These are phyloP conservation scores for Budorcas taxicolor DNA, from an alignment of 2,113 vertebrate genomes.

Conservation along the genomic window DNA sequence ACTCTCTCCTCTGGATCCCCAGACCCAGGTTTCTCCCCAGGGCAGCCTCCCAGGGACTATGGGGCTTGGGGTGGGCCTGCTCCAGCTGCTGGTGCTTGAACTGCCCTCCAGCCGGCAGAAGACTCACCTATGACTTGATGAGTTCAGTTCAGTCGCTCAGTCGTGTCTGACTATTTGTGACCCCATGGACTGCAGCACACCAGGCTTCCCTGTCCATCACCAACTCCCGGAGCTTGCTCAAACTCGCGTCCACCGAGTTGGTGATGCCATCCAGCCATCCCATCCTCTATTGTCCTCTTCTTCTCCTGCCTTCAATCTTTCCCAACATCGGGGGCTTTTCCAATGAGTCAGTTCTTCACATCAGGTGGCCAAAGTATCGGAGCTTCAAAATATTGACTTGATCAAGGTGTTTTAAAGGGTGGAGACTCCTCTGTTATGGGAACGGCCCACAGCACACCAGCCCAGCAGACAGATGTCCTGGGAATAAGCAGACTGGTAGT, in stretches of 20 bases:
- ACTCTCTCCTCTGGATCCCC: background rate
- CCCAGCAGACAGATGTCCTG: background rate
- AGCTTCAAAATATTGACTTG: background rate
- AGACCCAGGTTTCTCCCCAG: background rate
- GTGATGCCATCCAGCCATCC: background rate
- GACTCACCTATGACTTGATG: no score
- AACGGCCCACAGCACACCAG: background rate
- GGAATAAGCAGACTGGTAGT: background rate
- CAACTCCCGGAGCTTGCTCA: background rate
- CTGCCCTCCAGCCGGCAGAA: background rate
- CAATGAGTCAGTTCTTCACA: background rate
- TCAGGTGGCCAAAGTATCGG: background rate
- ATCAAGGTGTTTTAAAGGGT: background rate
- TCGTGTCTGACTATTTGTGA: background rate
- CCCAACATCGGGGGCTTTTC: background rate
- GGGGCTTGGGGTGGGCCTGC: accelerated
- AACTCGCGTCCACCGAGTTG: background rate
- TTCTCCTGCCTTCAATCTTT: background rate
- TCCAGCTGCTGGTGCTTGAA: background rate
- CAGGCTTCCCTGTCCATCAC: background rate
- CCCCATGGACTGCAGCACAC: background rate
- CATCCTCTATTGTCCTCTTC: background rate
- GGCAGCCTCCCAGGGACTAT: background rate
- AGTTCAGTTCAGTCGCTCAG: background rate
- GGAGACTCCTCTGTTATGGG: no score